Conservation (phyloP, 2,113 vertebrate genomes). For the Corythaeola cristata region DNA sequence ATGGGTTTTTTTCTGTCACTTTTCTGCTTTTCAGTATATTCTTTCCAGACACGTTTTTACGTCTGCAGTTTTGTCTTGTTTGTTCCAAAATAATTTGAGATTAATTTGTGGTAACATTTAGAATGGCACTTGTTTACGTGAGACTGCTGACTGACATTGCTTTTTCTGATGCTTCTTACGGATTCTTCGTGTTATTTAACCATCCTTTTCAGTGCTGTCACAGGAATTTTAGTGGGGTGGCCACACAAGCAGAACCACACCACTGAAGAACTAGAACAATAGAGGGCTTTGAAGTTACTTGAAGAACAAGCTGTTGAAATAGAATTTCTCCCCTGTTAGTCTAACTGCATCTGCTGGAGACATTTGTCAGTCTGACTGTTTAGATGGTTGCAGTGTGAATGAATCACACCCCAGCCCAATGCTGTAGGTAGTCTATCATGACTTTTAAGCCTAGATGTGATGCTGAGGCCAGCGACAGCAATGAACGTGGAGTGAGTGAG, state of each 20-base stretch:
- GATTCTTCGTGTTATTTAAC: not conserved
- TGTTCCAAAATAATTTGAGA: slow-evolving; percentile 5
- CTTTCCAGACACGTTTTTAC: not conserved
- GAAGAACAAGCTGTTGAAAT: not conserved
- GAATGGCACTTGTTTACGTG: not conserved
- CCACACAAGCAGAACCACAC: not conserved
- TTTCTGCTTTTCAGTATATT: not conserved
- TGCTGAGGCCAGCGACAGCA: not conserved
- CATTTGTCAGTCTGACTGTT: not conserved
- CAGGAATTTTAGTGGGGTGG: not conserved
- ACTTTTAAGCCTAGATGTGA: not conserved
- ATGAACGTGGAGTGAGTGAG: not conserved
- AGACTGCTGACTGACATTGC: not conserved
- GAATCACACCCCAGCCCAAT: too few relatives aligned
- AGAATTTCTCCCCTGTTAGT: not conserved
- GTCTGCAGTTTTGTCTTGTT: not conserved
- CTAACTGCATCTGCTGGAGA: not conserved
- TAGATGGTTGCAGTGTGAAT: not conserved
- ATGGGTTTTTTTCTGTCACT: not conserved
- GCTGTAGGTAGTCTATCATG: not conserved
- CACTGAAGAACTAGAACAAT: not conserved
- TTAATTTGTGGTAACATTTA: not conserved
- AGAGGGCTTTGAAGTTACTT: not conserved
- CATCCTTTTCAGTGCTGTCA: not conserved
- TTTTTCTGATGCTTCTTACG: slow-evolving; percentile 36